These are phyloP conservation scores for Protomyctophum bolini DNA, from an alignment of 2,113 vertebrate genomes.

Conservation along the genomic window DNA sequence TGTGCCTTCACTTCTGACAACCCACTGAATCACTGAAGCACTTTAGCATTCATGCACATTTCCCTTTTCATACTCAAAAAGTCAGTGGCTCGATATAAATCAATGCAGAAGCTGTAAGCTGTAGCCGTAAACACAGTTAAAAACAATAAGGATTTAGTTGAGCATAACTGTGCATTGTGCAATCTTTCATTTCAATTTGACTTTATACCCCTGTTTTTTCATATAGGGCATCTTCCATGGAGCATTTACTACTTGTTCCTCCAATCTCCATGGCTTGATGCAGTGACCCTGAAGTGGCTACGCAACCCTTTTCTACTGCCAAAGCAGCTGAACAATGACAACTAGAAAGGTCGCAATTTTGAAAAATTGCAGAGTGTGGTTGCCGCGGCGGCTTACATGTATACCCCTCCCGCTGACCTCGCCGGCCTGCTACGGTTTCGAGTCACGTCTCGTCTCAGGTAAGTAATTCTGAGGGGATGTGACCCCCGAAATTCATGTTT, in stretches of 20 bases:
- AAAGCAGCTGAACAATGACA: constrained; percentile 32
- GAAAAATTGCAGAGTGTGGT: too few relatives aligned
- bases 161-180: constrained; percentile 23
- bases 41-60: constrained; percentile 50
- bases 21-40: constrained; percentile 17
- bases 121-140: constrained; percentile 27
- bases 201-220: constrained; percentile 7
- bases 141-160: constrained; percentile 52
- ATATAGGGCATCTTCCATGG: constrained; percentile 50
- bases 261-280: constrained; percentile 1
- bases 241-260: constrained; percentile 45
- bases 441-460: too few relatives aligned
- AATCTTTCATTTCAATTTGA: constrained; percentile 59
- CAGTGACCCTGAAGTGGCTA: constrained; percentile 27
- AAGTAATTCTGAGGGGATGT: too few relatives aligned
- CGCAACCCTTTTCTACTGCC: constrained; percentile 27
- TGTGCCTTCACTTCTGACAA: constrained; percentile 22
- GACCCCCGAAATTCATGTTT: too few relatives aligned
- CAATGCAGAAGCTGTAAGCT: constrained; percentile 29
- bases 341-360: too few relatives aligned
- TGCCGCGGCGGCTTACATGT: too few relatives aligned
- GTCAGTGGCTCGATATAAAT: too few relatives aligned
- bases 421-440: too few relatives aligned
- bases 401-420: too few relatives aligned
- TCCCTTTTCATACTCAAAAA: constrained; percentile 37